Evolutionary conservation across 2,888 invertebrate species (phyloP).

Genomic region (Ptychoptera albimana): DNA sequence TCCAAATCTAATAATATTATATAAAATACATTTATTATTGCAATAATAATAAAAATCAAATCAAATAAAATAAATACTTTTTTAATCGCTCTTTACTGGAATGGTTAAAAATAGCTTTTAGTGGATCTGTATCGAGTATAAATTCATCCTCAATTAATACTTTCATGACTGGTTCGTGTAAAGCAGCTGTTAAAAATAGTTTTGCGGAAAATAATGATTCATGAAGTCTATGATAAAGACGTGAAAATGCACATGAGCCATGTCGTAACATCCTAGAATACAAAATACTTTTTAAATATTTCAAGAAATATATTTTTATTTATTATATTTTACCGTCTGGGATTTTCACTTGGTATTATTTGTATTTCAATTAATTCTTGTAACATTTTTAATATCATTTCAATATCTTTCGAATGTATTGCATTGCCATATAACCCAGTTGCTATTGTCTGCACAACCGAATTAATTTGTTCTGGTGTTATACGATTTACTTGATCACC

Average conservation of each 20-base stretch:
- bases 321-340: conserved; percentile 31
- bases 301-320: neutral
- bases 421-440: conserved; percentile 58
- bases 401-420: conserved; percentile 58
- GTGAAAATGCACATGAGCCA: conserved; percentile 73
- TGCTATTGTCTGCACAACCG: conserved; percentile 29
- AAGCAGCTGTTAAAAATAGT: conserved; percentile 80
- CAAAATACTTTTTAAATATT: conserved; percentile 2
- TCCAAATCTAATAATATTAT: conserved; percentile 49
- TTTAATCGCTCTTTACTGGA: conserved; percentile 32
- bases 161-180: conserved; percentile 82
- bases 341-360: conserved; percentile 51
- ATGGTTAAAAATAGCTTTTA: conserved; percentile 43
- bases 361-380: conserved; percentile 56
- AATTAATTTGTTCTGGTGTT: conserved; percentile 22
- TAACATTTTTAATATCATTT: conserved; percentile 44
- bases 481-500: conserved; percentile 41
- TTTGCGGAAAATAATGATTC: conserved; percentile 84
- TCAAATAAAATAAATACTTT: conserved; percentile 34
- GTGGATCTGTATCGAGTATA: conserved; percentile 82
- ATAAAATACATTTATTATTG: neutral
- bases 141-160: conserved; percentile 82
- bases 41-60: neutral
- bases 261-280: conserved; percentile 54
- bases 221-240: conserved; percentile 72